phyloP scores from a whole-genome alignment of 2,888 invertebrate species.

The Eristalis intricaria region DNA sequence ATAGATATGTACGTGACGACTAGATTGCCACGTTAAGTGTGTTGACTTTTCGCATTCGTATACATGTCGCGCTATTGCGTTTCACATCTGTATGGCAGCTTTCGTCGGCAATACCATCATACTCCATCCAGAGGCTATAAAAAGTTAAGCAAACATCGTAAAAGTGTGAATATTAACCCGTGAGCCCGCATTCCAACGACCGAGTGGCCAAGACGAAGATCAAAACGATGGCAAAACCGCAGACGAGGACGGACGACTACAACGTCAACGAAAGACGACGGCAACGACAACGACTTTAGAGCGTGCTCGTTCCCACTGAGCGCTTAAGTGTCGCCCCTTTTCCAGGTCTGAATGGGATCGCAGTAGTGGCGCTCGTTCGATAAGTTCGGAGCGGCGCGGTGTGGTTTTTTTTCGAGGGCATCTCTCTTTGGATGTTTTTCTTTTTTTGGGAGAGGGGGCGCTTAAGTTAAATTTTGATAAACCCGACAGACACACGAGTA shows the following conservation, averaged over 20 bases:
- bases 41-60: slow-evolving; percentile 47
- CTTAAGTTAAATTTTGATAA: slow-evolving; percentile 58
- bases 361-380: slow-evolving; percentile 59
- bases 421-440: slow-evolving; percentile 17
- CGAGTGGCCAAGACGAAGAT: slow-evolving; percentile 7
- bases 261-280: background rate
- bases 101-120: slow-evolving; percentile 11
- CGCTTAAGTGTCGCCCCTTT: slow-evolving; percentile 38
- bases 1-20: slow-evolving; percentile 21
- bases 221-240: background rate
- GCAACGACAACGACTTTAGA: slow-evolving; percentile 36
- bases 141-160: slow-evolving; percentile 71
- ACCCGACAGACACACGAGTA: slow-evolving; percentile 14
- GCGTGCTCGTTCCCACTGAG: slow-evolving; percentile 51
- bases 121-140: slow-evolving; percentile 41
- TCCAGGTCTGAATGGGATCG: slow-evolving; percentile 47
- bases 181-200: slow-evolving; percentile 69
- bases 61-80: background rate
- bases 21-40: slow-evolving; percentile 13
- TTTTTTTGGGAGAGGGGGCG: slow-evolving; percentile 40
- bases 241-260: slow-evolving; percentile 1
- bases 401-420: slow-evolving; percentile 39
- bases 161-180: slow-evolving; percentile 71
- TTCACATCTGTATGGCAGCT: slow-evolving; percentile 4
- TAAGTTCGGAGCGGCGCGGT: slow-evolving; percentile 28